Evolutionary conservation across 2,113 vertebrate species (phyloP).

Genomic region (Pristiophorus japonicus): DNA sequence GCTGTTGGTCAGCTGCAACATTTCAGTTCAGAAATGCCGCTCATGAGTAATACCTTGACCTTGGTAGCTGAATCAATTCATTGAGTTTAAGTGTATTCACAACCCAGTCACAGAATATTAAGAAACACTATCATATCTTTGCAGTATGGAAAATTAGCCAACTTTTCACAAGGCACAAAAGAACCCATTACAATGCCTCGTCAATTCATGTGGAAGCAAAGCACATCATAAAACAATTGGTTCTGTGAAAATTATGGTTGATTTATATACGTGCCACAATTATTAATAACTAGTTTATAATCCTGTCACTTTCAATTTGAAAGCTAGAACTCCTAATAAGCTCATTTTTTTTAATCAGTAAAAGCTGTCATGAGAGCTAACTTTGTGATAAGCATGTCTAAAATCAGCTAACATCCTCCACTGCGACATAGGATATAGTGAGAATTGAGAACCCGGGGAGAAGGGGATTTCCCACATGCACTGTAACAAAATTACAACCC

Average conservation of each 20-base stretch:
- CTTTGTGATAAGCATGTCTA: background rate
- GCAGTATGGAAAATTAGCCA: background rate
- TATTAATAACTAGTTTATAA: background rate
- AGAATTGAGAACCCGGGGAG: background rate
- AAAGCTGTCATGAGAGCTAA: background rate
- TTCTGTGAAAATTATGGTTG: background rate
- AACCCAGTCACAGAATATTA: background rate
- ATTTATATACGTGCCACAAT: background rate
- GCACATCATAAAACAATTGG: background rate
- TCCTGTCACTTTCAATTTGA: background rate
- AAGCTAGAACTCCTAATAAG: background rate
- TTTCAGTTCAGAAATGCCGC: constrained; percentile 70
- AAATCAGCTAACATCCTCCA: background rate
- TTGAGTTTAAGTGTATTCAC: background rate
- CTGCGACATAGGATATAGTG: background rate
- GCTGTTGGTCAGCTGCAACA: constrained; percentile 53
- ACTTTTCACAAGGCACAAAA: background rate
- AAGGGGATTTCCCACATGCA: background rate
- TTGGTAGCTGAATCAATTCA: constrained; percentile 15
- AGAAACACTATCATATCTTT: background rate
- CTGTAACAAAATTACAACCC: background rate
- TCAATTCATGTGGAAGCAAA: background rate
- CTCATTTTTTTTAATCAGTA: background rate
- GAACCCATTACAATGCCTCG: background rate
- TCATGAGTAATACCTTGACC: constrained; percentile 73